Percentiles rank a stretch among this genome's conserved stretches.
These are phyloP conservation scores for Microhierax caerulescens DNA, from an alignment of 2,797 vertebrate species.

Conservation along the genomic window DNA sequence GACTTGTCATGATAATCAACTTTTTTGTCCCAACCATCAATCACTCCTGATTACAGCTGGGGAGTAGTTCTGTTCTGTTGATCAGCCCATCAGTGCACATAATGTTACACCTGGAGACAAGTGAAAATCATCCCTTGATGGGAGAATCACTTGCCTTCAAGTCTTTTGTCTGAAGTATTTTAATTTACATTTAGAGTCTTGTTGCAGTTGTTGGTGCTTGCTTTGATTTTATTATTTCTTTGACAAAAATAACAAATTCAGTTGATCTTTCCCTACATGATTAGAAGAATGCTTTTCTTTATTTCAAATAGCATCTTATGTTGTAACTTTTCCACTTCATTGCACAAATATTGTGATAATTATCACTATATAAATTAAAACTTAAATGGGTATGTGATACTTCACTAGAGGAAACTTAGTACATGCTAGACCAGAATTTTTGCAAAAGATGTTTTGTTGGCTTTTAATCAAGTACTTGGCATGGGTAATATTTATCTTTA, in stretches of 20 bases:
- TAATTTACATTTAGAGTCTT: slow-evolving; percentile 62
- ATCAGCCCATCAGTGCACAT: slow-evolving; percentile 78
- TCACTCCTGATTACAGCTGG: slow-evolving; percentile 80
- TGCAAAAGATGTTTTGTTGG: slow-evolving; percentile 40
- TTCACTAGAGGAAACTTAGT: neutral
- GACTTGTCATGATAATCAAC: slow-evolving; percentile 83
- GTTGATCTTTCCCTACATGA: neutral
- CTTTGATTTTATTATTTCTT: slow-evolving; percentile 50
- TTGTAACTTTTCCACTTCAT: neutral
- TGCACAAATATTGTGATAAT: slow-evolving; percentile 46
- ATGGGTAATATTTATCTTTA: slow-evolving; percentile 38
- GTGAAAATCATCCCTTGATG: slow-evolving; percentile 67
- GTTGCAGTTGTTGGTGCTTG: slow-evolving; percentile 41
- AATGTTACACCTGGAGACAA: slow-evolving; percentile 80
- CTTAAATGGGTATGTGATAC: slow-evolving; percentile 4
- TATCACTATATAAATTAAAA: slow-evolving; percentile 46
- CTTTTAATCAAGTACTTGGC: slow-evolving; percentile 25
- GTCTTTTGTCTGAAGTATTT: slow-evolving; percentile 62
- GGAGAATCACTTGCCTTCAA: slow-evolving; percentile 61
- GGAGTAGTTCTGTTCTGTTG: slow-evolving; percentile 77
- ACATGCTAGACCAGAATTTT: slow-evolving; percentile 7
- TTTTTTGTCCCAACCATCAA: slow-evolving; percentile 81
- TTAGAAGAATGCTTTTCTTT: neutral
- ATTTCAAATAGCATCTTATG: neutral
- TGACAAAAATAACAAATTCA: slow-evolving; percentile 40